phyloP scores from a whole-genome alignment of 2,797 vertebrate genomes.

The Crypturellus tataupa region DNA sequence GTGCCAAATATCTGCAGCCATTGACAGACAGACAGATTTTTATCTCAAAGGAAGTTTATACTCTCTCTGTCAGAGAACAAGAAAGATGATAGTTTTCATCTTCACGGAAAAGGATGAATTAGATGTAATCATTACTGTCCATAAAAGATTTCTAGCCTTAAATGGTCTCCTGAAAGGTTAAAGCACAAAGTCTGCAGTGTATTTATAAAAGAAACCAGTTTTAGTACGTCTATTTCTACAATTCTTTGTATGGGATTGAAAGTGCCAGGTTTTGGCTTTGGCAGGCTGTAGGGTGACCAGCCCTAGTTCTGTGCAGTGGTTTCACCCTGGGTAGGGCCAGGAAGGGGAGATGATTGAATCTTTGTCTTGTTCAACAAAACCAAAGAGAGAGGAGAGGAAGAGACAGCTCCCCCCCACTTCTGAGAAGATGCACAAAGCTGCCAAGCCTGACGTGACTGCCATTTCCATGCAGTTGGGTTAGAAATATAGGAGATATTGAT shows the following conservation, averaged over 20 bases:
- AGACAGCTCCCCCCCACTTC: not conserved
- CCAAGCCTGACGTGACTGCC: not conserved
- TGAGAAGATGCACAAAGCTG: not conserved
- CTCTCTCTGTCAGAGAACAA: not conserved
- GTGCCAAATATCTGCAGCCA: not conserved
- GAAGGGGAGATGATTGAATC: accelerated
- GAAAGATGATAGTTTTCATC: not conserved
- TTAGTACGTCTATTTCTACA: not conserved
- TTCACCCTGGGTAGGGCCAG: not conserved
- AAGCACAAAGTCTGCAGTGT: not conserved
- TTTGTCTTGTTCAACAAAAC: not conserved
- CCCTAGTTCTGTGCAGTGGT: not conserved
- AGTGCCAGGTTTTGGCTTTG: accelerated
- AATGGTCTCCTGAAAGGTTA: not conserved
- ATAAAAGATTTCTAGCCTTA: not conserved
- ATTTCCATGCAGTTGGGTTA: accelerated
- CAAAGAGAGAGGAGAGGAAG: not conserved
- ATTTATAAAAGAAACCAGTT: not conserved
- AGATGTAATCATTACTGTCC: not conserved
- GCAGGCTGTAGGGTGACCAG: accelerated
- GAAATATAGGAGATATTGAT: accelerated
- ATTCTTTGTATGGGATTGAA: accelerated
- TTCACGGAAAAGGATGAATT: not conserved
- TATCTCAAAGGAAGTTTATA: slow-evolving; percentile 19
- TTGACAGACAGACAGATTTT: slow-evolving; percentile 22